Conservation (phyloP, 2,797 vertebrate genomes). For the Dendrocincla tyrannina region DNA sequence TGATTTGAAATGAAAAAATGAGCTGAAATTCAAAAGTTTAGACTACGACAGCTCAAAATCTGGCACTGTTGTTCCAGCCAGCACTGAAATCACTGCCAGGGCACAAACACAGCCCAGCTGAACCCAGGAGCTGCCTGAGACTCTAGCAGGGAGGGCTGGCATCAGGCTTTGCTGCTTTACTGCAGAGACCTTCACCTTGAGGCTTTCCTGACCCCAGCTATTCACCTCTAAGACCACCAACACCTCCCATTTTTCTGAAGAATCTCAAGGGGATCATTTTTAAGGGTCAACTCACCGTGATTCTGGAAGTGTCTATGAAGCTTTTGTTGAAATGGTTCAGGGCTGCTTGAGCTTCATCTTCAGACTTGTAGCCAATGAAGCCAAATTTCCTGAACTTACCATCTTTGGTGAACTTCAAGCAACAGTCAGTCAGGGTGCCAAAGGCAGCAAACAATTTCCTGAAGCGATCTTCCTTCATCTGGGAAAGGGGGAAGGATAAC, state of each 20-base stretch:
- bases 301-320: conserved; percentile 90
- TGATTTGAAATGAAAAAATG: neutral
- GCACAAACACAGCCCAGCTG: neutral
- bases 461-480: conserved; percentile 96
- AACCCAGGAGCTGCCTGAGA: neutral
- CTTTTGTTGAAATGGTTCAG: conserved; percentile 89
- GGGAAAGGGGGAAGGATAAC: neutral
- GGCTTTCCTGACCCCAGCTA: too few relatives aligned
- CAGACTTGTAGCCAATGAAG: conserved; percentile 92
- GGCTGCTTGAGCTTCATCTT: conserved; percentile 84
- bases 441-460: conserved; percentile 86
- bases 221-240: neutral
- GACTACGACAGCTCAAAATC: neutral
- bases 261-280: accelerated
- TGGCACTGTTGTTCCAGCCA: neutral
- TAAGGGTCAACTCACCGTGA: conserved; percentile 79
- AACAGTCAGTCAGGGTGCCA: conserved; percentile 90
- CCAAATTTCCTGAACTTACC: conserved; percentile 95
- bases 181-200: neutral
- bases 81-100: neutral
- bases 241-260: neutral
- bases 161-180: neutral
- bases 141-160: neutral
- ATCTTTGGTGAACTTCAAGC: conserved; percentile 92
- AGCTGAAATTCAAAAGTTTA: neutral